A percentile compares a stretch with the other conserved stretches of the same genome.
Evolutionary conservation across 1,140 invertebrate genomes (phyloP).

Genomic region (Anastatus disparis): DNA sequence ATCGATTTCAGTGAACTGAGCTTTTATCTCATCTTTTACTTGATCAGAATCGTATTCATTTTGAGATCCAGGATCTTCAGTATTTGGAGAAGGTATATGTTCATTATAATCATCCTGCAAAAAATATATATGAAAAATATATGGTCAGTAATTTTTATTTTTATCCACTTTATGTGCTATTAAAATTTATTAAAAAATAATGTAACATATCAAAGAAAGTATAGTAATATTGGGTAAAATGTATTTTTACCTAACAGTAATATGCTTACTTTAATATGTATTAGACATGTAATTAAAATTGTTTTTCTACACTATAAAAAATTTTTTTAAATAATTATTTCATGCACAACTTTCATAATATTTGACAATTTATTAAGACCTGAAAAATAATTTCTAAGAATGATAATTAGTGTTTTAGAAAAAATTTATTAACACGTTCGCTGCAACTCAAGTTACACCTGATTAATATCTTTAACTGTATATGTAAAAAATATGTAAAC

Average conservation of each 20-base stretch:
- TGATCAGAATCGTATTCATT: slow-evolving; percentile 46
- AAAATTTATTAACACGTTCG: slow-evolving; percentile 15
- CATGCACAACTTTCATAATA: neutral
- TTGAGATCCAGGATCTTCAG: slow-evolving; percentile 44
- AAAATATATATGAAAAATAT: slow-evolving; percentile 21
- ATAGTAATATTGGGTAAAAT: neutral
- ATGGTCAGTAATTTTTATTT: too few species aligned
- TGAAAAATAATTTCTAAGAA: too few species aligned
- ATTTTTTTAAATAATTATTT: neutral
- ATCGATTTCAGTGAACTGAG: slow-evolving; percentile 29
- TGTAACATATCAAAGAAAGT: neutral
- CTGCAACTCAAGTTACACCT: too few species aligned
- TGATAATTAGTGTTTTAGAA: neutral
- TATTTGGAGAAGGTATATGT: slow-evolving; percentile 49
- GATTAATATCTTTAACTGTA: too few species aligned
- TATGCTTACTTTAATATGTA: neutral
- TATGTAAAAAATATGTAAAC: neutral
- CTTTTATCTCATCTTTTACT: slow-evolving; percentile 52
- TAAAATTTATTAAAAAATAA: too few species aligned
- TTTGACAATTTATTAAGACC: neutral
- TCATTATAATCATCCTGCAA: slow-evolving; percentile 57
- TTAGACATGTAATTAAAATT: neutral
- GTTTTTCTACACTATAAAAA: neutral
- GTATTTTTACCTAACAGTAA: neutral
- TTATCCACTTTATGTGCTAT: too few species aligned